A percentile compares a stretch with the other conserved stretches of the same genome.
phyloP scores from a whole-genome alignment of 30 jellyfish, hydroid and myxozoan genomes.

The Chrysaora quinquecirrha region DNA sequence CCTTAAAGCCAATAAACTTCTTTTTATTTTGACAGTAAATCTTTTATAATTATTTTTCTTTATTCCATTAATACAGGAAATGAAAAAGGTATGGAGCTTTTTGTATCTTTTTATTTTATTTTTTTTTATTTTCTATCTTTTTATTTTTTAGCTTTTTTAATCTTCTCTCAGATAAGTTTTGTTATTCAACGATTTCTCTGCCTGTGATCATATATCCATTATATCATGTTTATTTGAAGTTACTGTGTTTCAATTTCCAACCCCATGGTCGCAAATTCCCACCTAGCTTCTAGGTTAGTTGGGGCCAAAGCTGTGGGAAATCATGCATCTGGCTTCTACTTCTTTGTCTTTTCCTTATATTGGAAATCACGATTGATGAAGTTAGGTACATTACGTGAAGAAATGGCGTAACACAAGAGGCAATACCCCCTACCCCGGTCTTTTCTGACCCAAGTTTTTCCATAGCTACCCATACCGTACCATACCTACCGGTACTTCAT shows the following conservation, averaged over 20 bases:
- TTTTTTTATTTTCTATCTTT: too few species aligned
- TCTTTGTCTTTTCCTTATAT: neutral
- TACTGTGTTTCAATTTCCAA: too few species aligned
- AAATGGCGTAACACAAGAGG: neutral
- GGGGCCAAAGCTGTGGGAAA: constrained; percentile 68
- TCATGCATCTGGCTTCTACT: neutral
- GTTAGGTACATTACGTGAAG: neutral
- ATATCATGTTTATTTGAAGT: too few species aligned
- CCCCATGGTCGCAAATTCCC: constrained; percentile 65
- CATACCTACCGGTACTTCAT: too few species aligned
- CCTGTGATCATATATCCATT: neutral
- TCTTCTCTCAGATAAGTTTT: neutral
- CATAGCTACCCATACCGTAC: too few species aligned
- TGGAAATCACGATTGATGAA: neutral
- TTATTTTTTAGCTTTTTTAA: neutral
- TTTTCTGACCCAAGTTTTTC: too few species aligned
- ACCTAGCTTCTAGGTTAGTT: neutral
- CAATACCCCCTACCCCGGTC: too few species aligned
- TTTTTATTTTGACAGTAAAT: neutral
- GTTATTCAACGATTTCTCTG: neutral
- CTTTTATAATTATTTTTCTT: neutral
- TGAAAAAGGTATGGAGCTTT: constrained; percentile 59
- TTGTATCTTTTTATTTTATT: too few species aligned
- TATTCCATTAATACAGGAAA: constrained; percentile 27
- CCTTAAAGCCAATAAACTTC: too few species aligned